These are phyloP conservation scores for Chloropsis cyanopogon DNA, from an alignment of 2,113 vertebrate species.

Conservation along the genomic window DNA sequence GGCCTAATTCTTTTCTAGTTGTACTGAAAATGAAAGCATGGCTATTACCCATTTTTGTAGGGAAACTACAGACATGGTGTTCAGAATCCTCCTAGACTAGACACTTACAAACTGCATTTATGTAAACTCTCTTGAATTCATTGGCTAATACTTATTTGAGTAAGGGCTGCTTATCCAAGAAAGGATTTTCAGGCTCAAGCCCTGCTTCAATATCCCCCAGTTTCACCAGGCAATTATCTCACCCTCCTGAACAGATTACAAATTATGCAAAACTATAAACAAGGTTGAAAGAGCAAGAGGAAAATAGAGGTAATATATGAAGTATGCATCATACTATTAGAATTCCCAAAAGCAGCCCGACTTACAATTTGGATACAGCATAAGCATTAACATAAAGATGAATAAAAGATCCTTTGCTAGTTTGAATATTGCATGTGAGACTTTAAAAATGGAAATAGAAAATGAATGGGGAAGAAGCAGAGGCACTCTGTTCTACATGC, in stretches of 20 bases:
- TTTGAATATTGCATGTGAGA: not conserved
- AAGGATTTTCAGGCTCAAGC: constrained; percentile 9
- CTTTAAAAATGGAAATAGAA: not conserved
- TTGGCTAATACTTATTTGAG: constrained; percentile 17
- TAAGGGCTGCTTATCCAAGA: constrained; percentile 17
- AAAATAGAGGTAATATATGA: constrained; percentile 13
- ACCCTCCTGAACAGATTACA: constrained; percentile 23
- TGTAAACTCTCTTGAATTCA: not conserved
- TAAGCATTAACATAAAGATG: not conserved
- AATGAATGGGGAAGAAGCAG: not conserved
- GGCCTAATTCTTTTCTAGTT: not conserved
- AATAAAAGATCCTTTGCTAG: not conserved
- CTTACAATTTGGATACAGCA: not conserved
- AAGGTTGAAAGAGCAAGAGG: constrained; percentile 45
- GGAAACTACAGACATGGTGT: fast-evolving
- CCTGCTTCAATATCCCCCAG: not conserved
- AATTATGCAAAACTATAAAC: constrained; percentile 40
- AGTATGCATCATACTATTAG: not conserved
- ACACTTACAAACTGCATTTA: not conserved
- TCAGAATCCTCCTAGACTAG: not conserved
- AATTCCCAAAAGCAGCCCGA: not conserved
- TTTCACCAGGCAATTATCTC: constrained; percentile 25
- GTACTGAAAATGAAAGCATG: not conserved
- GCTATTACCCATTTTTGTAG: not conserved
- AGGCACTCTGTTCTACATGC: not conserved